Conservation (phyloP, 2,113 vertebrate genomes). For the Toxostoma redivivum region DNA sequence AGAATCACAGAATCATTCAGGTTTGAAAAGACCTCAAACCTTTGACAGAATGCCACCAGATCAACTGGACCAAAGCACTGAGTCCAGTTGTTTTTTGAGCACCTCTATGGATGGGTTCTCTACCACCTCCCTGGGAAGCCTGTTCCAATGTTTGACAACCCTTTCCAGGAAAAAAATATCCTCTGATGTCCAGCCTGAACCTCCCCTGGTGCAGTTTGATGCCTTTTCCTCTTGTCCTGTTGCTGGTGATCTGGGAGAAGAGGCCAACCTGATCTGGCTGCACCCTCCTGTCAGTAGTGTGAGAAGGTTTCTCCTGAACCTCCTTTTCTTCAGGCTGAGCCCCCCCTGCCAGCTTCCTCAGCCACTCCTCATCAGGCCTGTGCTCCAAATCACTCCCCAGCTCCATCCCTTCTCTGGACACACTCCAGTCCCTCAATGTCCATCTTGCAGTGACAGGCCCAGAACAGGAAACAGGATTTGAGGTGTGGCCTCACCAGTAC, state of each 20-base stretch:
- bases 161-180: not conserved
- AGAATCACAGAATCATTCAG: not conserved
- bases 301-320: not conserved
- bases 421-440: not conserved
- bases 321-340: not conserved
- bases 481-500: not conserved
- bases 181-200: not conserved
- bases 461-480: not conserved
- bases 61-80: not conserved
- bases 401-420: not conserved
- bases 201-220: not conserved
- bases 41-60: not conserved
- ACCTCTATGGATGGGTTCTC: fast-evolving
- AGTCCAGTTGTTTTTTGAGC: fast-evolving
- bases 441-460: fast-evolving
- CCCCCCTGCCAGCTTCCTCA: not conserved
- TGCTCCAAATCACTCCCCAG: not conserved
- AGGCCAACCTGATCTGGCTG: no score
- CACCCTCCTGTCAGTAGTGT: not conserved
- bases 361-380: not conserved
- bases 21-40: not conserved
- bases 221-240: not conserved
- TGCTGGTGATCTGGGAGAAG: not conserved
- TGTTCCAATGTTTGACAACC: not conserved
- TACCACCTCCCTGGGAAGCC: not conserved